phyloP scores from a whole-genome alignment of 2,113 vertebrate species.

The Aphelocoma coerulescens region DNA sequence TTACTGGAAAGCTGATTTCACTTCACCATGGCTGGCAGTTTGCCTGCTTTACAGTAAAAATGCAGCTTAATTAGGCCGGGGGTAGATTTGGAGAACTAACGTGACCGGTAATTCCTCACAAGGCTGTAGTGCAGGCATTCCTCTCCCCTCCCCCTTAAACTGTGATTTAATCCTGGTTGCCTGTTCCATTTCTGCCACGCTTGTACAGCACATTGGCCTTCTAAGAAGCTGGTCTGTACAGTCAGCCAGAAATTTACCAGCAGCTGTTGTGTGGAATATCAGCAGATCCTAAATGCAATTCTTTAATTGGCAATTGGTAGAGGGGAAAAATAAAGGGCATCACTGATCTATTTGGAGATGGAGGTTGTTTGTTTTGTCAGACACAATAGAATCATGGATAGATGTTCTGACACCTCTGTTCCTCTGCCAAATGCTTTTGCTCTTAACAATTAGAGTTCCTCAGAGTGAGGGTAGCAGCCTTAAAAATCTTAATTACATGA shows the following conservation, averaged over 20 bases:
- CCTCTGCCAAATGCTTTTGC: neutral
- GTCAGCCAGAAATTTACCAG: slow-evolving; percentile 17
- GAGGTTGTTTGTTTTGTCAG: neutral
- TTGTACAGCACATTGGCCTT: slow-evolving; percentile 13
- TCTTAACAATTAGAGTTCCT: neutral
- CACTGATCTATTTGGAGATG: neutral
- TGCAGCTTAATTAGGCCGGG: neutral
- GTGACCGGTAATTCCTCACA: neutral
- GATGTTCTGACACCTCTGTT: neutral
- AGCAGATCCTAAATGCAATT: neutral
- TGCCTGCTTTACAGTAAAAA: neutral
- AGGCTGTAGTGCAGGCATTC: neutral
- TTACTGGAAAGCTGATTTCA: neutral
- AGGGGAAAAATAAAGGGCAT: neutral
- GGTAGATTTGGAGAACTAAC: neutral
- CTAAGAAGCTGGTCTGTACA: slow-evolving; percentile 10
- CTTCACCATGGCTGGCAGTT: neutral
- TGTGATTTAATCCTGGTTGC: neutral
- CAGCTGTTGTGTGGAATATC: slow-evolving; percentile 33
- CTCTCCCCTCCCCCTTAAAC: neutral
- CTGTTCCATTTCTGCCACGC: neutral
- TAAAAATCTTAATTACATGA: neutral
- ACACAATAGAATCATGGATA: neutral
- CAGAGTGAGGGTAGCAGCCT: neutral
- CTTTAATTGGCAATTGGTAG: neutral